Evolutionary conservation across 2,888 invertebrate genomes (phyloP).

Genomic region (Machimus atricapillus): DNA sequence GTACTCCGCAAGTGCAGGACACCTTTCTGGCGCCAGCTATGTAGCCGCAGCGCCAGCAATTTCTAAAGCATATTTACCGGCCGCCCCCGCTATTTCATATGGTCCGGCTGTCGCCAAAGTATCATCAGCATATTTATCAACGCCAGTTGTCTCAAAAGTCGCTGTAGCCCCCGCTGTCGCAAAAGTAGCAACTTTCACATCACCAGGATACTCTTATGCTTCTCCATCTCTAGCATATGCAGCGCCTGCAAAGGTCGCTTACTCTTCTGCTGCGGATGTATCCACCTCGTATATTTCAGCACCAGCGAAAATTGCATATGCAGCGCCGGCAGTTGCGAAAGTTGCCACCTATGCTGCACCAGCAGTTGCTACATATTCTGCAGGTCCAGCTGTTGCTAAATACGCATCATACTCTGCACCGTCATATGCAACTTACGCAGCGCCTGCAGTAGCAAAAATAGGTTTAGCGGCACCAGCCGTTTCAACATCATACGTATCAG

Average conservation of each 20-base stretch:
- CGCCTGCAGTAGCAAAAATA: constrained; percentile 49
- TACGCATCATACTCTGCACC: constrained; percentile 42
- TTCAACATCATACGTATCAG: neutral
- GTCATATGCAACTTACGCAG: constrained; percentile 38
- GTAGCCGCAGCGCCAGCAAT: constrained; percentile 54
- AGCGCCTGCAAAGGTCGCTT: constrained; percentile 59
- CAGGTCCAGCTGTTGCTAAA: constrained; percentile 40
- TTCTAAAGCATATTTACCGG: constrained; percentile 54
- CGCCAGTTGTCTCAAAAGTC: constrained; percentile 36
- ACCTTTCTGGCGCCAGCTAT: constrained; percentile 56
- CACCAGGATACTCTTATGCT: constrained; percentile 48
- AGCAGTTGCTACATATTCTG: constrained; percentile 46
- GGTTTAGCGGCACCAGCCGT: constrained; percentile 30
- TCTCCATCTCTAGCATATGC: neutral
- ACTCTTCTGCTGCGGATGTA: constrained; percentile 63
- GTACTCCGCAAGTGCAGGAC: constrained; percentile 66
- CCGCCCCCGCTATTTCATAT: constrained; percentile 47
- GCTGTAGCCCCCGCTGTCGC: constrained; percentile 40
- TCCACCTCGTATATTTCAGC: constrained; percentile 59
- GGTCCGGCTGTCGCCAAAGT: constrained; percentile 46
- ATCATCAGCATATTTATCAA: neutral
- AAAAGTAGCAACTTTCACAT: constrained; percentile 52
- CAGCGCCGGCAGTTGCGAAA: constrained; percentile 49
- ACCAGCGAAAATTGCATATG: constrained; percentile 52
- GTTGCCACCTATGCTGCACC: constrained; percentile 51